Percentiles rank a stretch among this genome's conserved stretches.
Conservation (phyloP, 2,797 vertebrate species). For the Emydoidea blandingii region DNA sequence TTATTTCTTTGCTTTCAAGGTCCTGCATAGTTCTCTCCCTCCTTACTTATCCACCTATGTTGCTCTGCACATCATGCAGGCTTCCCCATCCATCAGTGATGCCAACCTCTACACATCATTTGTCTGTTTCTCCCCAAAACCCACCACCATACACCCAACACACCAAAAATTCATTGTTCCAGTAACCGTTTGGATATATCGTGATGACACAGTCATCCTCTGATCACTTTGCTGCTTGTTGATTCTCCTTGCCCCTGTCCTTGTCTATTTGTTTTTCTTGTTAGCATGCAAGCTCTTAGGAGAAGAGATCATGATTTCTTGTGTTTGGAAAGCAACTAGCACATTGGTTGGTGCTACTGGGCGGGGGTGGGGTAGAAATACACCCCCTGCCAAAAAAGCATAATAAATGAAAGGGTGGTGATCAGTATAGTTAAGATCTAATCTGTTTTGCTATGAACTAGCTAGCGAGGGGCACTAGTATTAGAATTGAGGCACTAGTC, state of each 20-base stretch:
- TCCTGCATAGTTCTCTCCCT: background rate
- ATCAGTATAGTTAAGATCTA: background rate
- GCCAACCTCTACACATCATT: background rate
- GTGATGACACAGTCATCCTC: background rate
- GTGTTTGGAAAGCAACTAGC: background rate
- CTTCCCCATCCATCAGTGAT: background rate
- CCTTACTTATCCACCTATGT: background rate
- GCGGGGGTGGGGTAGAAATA: background rate
- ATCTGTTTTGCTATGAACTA: background rate
- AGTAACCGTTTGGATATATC: background rate
- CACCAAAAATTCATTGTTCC: background rate
- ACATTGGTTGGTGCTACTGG: background rate
- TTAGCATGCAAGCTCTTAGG: background rate
- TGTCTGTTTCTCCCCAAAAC: background rate
- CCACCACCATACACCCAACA: background rate
- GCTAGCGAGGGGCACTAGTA: background rate
- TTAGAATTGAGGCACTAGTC: background rate
- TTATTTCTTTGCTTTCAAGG: background rate
- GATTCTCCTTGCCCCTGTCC: background rate
- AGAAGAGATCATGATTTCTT: background rate
- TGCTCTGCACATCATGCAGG: background rate
- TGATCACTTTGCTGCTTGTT: background rate
- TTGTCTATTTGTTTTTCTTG: background rate
- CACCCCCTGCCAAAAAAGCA: background rate
- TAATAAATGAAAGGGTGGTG: background rate